A percentile compares a stretch with the other conserved stretches of the same genome.
Evolutionary conservation across 2,888 invertebrate species (phyloP).

Genomic region (Dorcus hopei): DNA sequence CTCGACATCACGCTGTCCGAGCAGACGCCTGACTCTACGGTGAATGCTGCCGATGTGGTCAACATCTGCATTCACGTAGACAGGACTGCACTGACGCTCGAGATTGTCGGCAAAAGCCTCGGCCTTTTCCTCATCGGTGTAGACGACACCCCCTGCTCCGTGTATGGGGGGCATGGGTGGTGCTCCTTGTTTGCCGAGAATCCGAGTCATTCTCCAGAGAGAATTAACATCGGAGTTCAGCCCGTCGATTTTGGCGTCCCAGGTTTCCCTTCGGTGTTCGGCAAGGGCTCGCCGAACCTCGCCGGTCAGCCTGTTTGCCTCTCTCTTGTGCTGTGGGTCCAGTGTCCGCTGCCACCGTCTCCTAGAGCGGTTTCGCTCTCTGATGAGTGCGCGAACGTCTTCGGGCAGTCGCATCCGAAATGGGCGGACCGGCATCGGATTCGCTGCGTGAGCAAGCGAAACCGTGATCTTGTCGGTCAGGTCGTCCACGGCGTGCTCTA

Average conservation of each 20-base stretch:
- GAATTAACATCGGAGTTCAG: not conserved
- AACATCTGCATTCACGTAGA: conserved; percentile 9
- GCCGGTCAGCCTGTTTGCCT: not conserved
- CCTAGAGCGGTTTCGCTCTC: not conserved
- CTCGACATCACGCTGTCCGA: too few species aligned
- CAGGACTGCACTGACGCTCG: conserved; percentile 12
- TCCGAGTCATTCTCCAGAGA: not conserved
- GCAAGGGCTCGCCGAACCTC: not conserved
- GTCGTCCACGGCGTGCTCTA: not conserved
- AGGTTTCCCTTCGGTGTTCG: not conserved
- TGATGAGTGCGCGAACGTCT: not conserved
- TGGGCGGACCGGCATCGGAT: not conserved
- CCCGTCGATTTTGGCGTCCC: not conserved
- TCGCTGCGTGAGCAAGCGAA: not conserved
- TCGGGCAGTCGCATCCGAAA: not conserved
- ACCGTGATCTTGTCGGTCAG: not conserved
- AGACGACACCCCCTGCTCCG: conserved; percentile 8
- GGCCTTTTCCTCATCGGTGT: conserved; percentile 10
- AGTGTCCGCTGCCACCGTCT: not conserved
- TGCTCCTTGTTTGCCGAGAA: not conserved
- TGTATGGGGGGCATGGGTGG: conserved; percentile 8
- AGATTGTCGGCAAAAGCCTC: conserved; percentile 8
- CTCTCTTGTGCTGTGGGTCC: not conserved
- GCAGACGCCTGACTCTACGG: not conserved
- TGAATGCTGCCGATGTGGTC: conserved; percentile 9